Conservation (phyloP, 1,140 invertebrate species). For the Lethrus apterus region DNA sequence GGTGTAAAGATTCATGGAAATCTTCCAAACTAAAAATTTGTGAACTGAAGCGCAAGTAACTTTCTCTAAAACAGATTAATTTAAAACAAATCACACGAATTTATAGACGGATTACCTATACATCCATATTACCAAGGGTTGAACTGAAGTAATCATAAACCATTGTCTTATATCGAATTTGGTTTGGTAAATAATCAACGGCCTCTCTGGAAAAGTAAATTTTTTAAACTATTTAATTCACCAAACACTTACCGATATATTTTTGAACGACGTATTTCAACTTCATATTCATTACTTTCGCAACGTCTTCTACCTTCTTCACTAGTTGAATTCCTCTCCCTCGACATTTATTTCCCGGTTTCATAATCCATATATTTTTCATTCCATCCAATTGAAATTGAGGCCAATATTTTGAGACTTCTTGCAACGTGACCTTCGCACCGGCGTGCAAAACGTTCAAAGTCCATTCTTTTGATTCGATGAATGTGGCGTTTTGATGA, state of each 20-base stretch:
- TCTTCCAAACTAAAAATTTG: constrained; percentile 83
- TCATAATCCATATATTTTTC: constrained; percentile 90
- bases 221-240: neutral
- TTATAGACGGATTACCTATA: constrained; percentile 61
- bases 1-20: constrained; percentile 87
- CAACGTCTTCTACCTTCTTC: constrained; percentile 79
- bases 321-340: constrained; percentile 84
- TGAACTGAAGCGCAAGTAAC: constrained; percentile 88
- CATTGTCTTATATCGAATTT: constrained; percentile 92
- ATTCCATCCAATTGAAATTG: constrained; percentile 76
- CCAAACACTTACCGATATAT: constrained; percentile 69
- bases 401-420: constrained; percentile 60
- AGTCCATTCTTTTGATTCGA: constrained; percentile 37
- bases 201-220: constrained; percentile 57
- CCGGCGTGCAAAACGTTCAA: constrained; percentile 35
- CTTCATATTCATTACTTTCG: constrained; percentile 58
- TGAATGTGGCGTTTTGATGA: constrained; percentile 53
- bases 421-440: constrained; percentile 44
- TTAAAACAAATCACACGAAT: neutral
- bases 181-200: constrained; percentile 78
- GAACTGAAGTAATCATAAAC: constrained; percentile 85
- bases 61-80: constrained; percentile 54
- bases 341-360: constrained; percentile 88
- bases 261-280: constrained; percentile 84
- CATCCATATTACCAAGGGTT: constrained; percentile 88